Percentiles rank a stretch among this genome's conserved stretches.
These are phyloP conservation scores for Bradypodion pumilum DNA, from an alignment of 2,797 vertebrate species.

Conservation along the genomic window DNA sequence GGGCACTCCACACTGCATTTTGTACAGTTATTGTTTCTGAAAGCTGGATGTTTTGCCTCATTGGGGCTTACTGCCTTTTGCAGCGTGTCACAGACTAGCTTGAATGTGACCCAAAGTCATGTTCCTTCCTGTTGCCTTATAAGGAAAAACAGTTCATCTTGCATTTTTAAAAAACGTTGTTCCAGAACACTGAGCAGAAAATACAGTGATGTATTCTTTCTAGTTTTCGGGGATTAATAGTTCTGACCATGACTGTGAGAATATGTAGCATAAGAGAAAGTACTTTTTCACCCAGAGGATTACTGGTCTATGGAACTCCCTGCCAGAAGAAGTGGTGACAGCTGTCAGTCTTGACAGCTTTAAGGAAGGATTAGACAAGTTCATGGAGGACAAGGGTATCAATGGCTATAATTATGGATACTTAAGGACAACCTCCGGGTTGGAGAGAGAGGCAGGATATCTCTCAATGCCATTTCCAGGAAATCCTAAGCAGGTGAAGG, in stretches of 20 bases:
- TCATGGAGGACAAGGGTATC: too few relatives aligned
- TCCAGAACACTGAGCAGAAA: not conserved
- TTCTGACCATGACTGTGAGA: not conserved
- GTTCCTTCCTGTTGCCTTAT: not conserved
- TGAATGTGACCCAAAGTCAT: not conserved
- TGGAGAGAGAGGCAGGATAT: too few relatives aligned
- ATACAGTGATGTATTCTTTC: not conserved
- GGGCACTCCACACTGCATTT: not conserved
- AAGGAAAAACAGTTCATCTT: not conserved
- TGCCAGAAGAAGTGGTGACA: too few relatives aligned
- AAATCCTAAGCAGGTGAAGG: too few relatives aligned
- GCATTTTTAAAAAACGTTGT: not conserved
- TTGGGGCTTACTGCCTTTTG: not conserved
- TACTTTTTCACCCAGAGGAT: too few relatives aligned
- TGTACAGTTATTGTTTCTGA: not conserved
- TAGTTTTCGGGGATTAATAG: conserved; percentile 1
- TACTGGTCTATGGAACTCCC: too few relatives aligned
- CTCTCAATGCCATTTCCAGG: too few relatives aligned
- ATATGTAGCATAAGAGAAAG: not conserved
- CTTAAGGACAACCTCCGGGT: too few relatives aligned
- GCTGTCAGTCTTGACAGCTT: too few relatives aligned
- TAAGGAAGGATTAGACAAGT: too few relatives aligned
- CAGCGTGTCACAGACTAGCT: not conserved
- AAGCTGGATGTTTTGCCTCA: not conserved
- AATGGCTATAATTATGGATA: too few relatives aligned